Evolutionary conservation across 1,140 invertebrate species (phyloP), one percentile per base, ranked within the genome.

Genomic region (Dreissena rostriformis): DNA sequence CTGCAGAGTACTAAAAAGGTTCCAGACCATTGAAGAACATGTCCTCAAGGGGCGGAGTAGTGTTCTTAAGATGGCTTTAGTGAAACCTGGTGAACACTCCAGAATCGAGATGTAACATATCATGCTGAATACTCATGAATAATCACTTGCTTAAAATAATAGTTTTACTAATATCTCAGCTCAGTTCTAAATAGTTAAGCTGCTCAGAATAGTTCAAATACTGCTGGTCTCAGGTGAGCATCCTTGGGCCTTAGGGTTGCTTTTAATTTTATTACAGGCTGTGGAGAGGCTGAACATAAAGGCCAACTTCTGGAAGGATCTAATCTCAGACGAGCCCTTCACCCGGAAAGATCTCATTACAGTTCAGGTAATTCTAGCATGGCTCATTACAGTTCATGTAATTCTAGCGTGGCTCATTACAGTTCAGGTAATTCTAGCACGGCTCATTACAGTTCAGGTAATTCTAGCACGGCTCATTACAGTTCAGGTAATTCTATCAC

Each of bases 271-370:
- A n/a, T n/a, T n/a, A n/a, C 78, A 96, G 95, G 98, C 99, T 61
- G 95, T 99, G 71, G 98, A 99, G 92, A 97, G 99, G 89, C 95
- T 99, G 2, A 99, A 99, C 92, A 96, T 99, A 63, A 99, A 99
- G 94, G 95, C 96, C 22, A 97, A 96, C 87, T 98, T 98, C 92
- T 98, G 97, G 95, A 98, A 97, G 92, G 99, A 99, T 94, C 95
- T 99, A 26, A 93, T 99, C 15, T 97, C 95, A 88, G 98, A 99
- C 94, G 95, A 96, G 88, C 96, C 97, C 15, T 99, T 99, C 93
- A 94, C 95, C n/a, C 95, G 97, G 86, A 96, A 96, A 91, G 98
- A 99, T 93, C 96, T 99, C 12, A 98, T 99, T 72, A 97, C 96
- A 1, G 96, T 99, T 90, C 99, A 92, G 90, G 91, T 92, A 82